A percentile compares a stretch with the other conserved stretches of the same genome.
phyloP scores from a whole-genome alignment of 2,888 invertebrate genomes.

The Siphlonurus alternatus region DNA sequence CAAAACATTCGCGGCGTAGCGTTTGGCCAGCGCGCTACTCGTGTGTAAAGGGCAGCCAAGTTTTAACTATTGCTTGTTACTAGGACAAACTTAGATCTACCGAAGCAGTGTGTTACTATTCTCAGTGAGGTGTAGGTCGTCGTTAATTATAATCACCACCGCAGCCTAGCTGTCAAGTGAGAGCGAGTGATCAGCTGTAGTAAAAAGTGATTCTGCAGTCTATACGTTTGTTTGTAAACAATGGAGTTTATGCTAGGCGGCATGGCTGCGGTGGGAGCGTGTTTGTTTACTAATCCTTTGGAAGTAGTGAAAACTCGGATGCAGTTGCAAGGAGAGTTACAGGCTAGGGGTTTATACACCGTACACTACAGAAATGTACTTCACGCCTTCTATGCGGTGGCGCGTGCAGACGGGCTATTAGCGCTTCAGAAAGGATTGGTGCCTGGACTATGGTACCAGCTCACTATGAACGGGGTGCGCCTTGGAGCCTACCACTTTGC shows the following conservation, averaged over 20 bases:
- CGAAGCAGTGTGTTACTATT: background rate
- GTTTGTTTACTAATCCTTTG: slow-evolving; percentile 74
- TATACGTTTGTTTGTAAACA: too few relatives aligned
- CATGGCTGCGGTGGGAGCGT: slow-evolving; percentile 60
- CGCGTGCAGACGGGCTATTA: slow-evolving; percentile 57
- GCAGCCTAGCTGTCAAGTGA: background rate
- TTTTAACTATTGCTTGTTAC: background rate
- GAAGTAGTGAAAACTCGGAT: slow-evolving; percentile 82
- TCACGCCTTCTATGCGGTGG: slow-evolving; percentile 63
- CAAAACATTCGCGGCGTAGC: background rate
- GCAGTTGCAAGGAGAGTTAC: slow-evolving; percentile 74
- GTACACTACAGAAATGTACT: slow-evolving; percentile 58
- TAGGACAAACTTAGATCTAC: background rate
- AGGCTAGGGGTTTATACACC: slow-evolving; percentile 50
- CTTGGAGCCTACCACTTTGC: slow-evolving; percentile 59
- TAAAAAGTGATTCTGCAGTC: too few relatives aligned
- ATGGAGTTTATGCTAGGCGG: slow-evolving; percentile 65
- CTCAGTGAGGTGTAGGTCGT: background rate
- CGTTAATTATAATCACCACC: background rate
- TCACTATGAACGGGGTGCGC: slow-evolving; percentile 70
- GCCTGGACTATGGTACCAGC: slow-evolving; percentile 75
- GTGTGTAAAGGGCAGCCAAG: background rate
- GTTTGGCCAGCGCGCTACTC: background rate
- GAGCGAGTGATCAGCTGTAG: too few relatives aligned
- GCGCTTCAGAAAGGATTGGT: slow-evolving; percentile 68